phyloP scores from a whole-genome alignment of 1,140 invertebrate genomes.

The Paraescarpia echinospica region DNA sequence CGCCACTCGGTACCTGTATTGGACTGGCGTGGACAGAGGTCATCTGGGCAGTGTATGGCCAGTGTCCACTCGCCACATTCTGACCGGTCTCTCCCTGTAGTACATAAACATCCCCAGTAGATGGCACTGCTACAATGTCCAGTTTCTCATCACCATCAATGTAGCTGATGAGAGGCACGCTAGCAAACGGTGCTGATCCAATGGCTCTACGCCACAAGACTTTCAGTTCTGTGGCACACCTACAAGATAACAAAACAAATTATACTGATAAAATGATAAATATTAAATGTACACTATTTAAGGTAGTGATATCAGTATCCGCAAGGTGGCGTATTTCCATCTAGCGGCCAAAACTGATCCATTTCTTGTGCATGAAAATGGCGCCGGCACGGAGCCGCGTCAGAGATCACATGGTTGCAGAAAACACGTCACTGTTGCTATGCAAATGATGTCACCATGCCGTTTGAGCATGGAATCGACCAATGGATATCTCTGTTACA shows the following conservation, averaged over 20 bases:
- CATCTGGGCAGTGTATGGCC: slow-evolving; percentile 48
- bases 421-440: too few relatives aligned
- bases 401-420: too few relatives aligned
- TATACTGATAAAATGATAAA: neutral
- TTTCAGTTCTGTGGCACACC: slow-evolving; percentile 45
- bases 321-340: too few relatives aligned
- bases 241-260: neutral
- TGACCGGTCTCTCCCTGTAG: slow-evolving; percentile 45
- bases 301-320: too few relatives aligned
- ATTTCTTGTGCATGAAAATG: too few relatives aligned
- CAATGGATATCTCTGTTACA: too few relatives aligned
- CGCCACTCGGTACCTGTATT: slow-evolving; percentile 39
- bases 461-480: too few relatives aligned
- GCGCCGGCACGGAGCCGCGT: too few relatives aligned
- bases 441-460: too few relatives aligned
- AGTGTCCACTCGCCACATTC: slow-evolving; percentile 34
- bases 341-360: too few relatives aligned
- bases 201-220: slow-evolving; percentile 48
- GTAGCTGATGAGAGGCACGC: slow-evolving; percentile 45
- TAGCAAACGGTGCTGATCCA: slow-evolving; percentile 48
- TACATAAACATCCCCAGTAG: slow-evolving; percentile 47
- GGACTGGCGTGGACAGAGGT: slow-evolving; percentile 47
- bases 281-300: neutral
- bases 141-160: slow-evolving; percentile 44
- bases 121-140: slow-evolving; percentile 47